Evolutionary conservation across 2,797 vertebrate genomes (phyloP).

Genomic region (Limosa lapponica): DNA sequence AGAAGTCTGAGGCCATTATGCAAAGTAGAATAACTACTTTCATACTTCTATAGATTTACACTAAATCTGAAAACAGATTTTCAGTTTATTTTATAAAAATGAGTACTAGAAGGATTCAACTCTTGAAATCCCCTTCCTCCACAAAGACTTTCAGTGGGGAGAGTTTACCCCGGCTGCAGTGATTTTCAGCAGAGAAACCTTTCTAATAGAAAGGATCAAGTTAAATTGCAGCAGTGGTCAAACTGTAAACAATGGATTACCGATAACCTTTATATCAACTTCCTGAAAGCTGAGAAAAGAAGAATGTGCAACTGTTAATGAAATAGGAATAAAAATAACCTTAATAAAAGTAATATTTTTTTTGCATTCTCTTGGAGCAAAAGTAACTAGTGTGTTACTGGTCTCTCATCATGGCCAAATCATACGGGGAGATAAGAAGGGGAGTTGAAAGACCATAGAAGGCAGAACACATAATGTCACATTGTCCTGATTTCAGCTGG

Average conservation of each 20-base stretch:
- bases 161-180: not conserved
- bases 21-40: not conserved
- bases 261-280: not conserved
- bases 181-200: not conserved
- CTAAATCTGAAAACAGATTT: not conserved
- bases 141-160: not conserved
- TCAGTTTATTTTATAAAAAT: not conserved
- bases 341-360: not conserved
- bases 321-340: not conserved
- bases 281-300: not conserved
- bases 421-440: not conserved
- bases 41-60: not conserved
- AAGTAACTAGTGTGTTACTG: not conserved
- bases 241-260: not conserved
- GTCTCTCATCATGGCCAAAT: fast-evolving
- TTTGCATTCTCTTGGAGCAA: not conserved
- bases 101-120: not conserved
- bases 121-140: not conserved
- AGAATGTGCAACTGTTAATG: not conserved
- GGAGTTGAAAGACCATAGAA: not conserved
- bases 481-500: not conserved
- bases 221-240: not conserved
- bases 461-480: not conserved
- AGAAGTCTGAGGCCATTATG: not conserved
- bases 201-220: not conserved